Conservation (phyloP, 2,888 invertebrate genomes). For the Deilephila elpenor region DNA sequence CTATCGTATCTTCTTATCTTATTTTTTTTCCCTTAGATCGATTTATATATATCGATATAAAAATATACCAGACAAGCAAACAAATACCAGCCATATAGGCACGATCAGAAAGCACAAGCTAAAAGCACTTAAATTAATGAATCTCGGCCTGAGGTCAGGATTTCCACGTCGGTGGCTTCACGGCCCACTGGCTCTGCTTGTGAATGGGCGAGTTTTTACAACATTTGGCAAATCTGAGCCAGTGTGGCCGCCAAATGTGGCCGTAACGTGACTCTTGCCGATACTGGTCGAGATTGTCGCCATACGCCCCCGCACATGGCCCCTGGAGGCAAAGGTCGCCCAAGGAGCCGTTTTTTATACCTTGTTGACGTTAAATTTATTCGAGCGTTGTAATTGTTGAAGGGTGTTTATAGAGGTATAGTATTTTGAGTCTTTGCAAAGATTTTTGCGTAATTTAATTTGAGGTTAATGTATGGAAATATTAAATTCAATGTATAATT, state of each 20-base stretch:
- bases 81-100: no score
- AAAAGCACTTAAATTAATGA: constrained; percentile 40
- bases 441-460: no score
- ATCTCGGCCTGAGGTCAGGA: constrained; percentile 51
- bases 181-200: constrained; percentile 55
- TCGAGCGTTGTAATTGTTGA: constrained; percentile 35
- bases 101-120: no score
- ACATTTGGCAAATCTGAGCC: constrained; percentile 64
- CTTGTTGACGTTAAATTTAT: constrained; percentile 59
- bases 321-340: constrained; percentile 69
- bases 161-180: constrained; percentile 55
- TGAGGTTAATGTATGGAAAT: no score
- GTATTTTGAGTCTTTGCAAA: not conserved
- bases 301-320: constrained; percentile 72
- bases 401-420: not conserved
- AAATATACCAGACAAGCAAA: no score
- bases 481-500: no score
- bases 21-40: no score
- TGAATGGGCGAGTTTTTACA: constrained; percentile 71
- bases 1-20: no score
- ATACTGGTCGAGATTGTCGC: constrained; percentile 74
- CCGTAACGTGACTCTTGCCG: constrained; percentile 65
- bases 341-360: constrained; percentile 73
- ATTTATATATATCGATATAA: no score
- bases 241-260: constrained; percentile 77